Conservation (phyloP, 2,888 invertebrate genomes). For the Geotrupes spiniger region DNA sequence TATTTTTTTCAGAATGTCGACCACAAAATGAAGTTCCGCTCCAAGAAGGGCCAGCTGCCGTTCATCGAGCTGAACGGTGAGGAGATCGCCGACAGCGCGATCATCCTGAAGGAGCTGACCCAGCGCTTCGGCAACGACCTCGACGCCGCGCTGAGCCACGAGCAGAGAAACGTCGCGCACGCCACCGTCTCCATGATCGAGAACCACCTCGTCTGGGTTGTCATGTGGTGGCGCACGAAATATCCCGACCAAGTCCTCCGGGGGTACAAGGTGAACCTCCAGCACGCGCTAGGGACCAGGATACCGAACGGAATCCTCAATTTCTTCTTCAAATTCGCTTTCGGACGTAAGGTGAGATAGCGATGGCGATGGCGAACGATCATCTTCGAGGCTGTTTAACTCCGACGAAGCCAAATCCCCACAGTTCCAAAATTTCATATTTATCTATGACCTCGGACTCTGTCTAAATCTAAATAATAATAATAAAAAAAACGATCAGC, state of each 20-base stretch:
- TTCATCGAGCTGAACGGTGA: conserved; percentile 94
- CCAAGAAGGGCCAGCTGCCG: conserved; percentile 91
- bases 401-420: too few relatives aligned
- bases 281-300: conserved; percentile 82
- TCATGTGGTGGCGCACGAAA: conserved; percentile 89
- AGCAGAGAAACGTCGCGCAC: conserved; percentile 85
- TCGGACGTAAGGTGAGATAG: conserved; percentile 73
- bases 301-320: conserved; percentile 85
- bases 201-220: conserved; percentile 90
- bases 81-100: conserved; percentile 88
- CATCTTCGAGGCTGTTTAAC: too few relatives aligned
- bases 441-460: too few relatives aligned
- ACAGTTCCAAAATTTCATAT: too few relatives aligned
- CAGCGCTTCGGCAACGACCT: conserved; percentile 80
- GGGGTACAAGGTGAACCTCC: conserved; percentile 88
- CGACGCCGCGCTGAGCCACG: conserved; percentile 76
- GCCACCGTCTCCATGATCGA: conserved; percentile 94
- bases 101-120: conserved; percentile 85
- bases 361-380: too few relatives aligned
- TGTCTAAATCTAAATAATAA: too few relatives aligned
- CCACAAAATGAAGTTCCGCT: conserved; percentile 90
- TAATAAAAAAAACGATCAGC: too few relatives aligned
- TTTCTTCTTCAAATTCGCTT: conserved; percentile 86
- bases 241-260: conserved; percentile 80
- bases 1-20: conserved; percentile 79